Evolutionary conservation across 2,888 invertebrate genomes (phyloP).

Genomic region (Aspidiotus destructor): DNA sequence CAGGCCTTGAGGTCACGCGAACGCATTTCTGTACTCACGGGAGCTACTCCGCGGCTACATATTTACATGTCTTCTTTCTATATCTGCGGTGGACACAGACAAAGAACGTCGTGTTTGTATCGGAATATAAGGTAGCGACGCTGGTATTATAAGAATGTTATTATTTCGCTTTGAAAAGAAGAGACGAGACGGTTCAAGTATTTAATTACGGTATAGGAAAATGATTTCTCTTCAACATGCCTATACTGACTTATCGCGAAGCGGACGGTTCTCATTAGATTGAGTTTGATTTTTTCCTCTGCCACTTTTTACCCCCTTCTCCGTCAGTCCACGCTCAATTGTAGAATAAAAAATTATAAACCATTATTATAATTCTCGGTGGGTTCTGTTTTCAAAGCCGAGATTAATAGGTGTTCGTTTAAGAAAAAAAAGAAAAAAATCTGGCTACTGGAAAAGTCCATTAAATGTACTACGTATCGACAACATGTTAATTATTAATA

Average conservation of each 20-base stretch:
- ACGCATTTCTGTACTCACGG: too few species aligned
- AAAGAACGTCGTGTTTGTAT: slow-evolving; percentile 25
- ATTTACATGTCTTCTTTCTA: slow-evolving; percentile 9
- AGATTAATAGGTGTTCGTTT: background rate
- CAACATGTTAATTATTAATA: background rate
- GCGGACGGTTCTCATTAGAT: slow-evolving; percentile 17
- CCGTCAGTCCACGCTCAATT: background rate
- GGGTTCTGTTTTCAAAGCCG: background rate
- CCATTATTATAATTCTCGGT: slow-evolving; percentile 1
- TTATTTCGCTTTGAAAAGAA: slow-evolving; percentile 28
- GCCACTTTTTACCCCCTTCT: background rate
- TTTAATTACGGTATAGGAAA: slow-evolving; percentile 28
- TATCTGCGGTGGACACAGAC: slow-evolving; percentile 15
- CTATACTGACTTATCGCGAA: slow-evolving; percentile 17
- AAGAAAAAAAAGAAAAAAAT: background rate
- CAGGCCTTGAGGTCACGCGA: too few species aligned
- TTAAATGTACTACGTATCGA: background rate
- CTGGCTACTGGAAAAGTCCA: background rate
- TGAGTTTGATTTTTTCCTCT: slow-evolving; percentile 20
- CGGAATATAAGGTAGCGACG: slow-evolving; percentile 16
- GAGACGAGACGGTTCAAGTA: slow-evolving; percentile 27
- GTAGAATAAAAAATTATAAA: background rate
- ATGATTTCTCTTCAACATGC: slow-evolving; percentile 29
- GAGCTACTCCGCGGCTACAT: background rate
- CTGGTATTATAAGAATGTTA: slow-evolving; percentile 30